A percentile compares a stretch with the other conserved stretches of the same genome.
Evolutionary conservation across 2,797 vertebrate genomes (phyloP).

Genomic region (Nannoperca australis): DNA sequence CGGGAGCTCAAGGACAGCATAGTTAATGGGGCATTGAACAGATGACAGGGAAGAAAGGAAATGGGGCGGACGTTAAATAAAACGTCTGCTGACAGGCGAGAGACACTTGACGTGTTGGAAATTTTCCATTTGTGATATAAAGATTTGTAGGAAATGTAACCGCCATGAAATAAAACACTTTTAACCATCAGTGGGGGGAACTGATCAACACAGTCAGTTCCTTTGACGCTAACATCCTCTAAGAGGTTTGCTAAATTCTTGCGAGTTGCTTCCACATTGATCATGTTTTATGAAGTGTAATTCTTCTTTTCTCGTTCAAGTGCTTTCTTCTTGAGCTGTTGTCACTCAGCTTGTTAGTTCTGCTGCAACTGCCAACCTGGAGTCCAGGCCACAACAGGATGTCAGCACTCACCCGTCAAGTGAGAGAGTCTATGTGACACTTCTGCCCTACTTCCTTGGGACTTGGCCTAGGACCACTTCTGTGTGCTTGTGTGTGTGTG

Average conservation of each 20-base stretch:
- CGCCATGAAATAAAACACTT: not conserved
- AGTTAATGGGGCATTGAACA: constrained; percentile 73
- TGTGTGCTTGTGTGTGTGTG: constrained; percentile 20
- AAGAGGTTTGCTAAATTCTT: not conserved
- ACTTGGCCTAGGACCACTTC: constrained; percentile 54
- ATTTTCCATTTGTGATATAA: constrained; percentile 40
- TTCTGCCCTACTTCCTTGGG: constrained; percentile 70
- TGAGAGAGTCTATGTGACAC: constrained; percentile 64
- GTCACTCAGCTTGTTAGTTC: constrained; percentile 52
- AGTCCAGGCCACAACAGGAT: constrained; percentile 45
- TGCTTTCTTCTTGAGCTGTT: constrained; percentile 17
- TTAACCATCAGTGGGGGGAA: not conserved
- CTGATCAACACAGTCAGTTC: constrained; percentile 3
- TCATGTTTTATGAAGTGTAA: not conserved
- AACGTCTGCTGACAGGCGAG: constrained; percentile 45
- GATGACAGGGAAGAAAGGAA: constrained; percentile 65
- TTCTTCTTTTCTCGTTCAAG: not conserved
- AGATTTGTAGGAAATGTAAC: constrained; percentile 35
- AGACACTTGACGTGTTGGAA: constrained; percentile 44
- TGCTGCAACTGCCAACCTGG: constrained; percentile 59
- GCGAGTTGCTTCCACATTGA: not conserved
- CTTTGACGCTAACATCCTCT: not conserved
- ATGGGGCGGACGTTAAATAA: constrained; percentile 51
- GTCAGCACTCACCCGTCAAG: constrained; percentile 70
- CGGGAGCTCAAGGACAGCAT: constrained; percentile 73